Evolutionary conservation across 2,888 invertebrate species (phyloP), one percentile per base, ranked within the genome.

Genomic region (Pterostichus madidus): DNA sequence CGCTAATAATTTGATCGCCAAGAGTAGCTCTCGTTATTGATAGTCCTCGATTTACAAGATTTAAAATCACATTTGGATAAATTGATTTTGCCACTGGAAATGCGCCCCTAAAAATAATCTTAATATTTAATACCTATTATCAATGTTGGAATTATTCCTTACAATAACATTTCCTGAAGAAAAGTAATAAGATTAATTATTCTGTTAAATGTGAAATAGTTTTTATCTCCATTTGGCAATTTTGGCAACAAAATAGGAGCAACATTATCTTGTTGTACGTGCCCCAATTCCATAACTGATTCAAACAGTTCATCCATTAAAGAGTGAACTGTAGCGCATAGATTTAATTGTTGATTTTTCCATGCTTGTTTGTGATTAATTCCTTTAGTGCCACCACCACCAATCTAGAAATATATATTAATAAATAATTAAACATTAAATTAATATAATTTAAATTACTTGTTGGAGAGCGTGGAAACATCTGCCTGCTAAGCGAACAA

Each of bases 401-500:
- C 85, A 73, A 84, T 68, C 85, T 85, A 80, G 75, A 78, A 49
- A 46, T 80, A 24, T 2, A 24, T 24, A 24, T 24, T 24, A 83
- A 49, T 76, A 64, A 35, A 13, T n/a, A 53, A 31, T 75, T 8
- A 15, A 49, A 59, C 24, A 59, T 24, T 24, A 10, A 59, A 59
- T 10, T 3, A 8, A 44, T 8, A n/a, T 68, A 10, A 7, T 17
- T 7, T 5, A 71, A 71, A 64, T 52, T 83, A 84, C 86, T 78
- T 85, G 85, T 77, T 86, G 86, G 32, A 86, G 83, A 64, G 73
- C 73, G 79, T 85, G 85, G 56, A 84, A 85, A 13, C 84, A 85
- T 39, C 71, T 84, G 24, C 84, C 85, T 35, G 85, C 85, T 76
- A 78, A 75, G 24, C 76, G 75, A n/a, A 84, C 71, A 31, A 81